These are phyloP conservation scores for Salvelinus alpinus DNA, from an alignment of 2,113 vertebrate genomes.

Conservation along the genomic window DNA sequence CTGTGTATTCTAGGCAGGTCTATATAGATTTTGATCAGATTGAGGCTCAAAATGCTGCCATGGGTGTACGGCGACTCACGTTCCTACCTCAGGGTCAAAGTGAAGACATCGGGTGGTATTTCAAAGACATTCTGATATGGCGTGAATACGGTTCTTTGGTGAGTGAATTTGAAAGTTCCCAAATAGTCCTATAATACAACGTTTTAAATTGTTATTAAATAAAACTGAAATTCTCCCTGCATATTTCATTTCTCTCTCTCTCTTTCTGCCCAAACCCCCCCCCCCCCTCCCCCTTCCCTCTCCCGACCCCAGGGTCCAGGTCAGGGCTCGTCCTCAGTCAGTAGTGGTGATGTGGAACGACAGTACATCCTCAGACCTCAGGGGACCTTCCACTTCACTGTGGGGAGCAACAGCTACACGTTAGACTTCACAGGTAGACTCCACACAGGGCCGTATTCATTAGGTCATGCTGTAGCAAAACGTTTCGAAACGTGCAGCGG, in stretches of 20 bases:
- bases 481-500: not conserved
- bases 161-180: not conserved
- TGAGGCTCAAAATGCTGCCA: not conserved
- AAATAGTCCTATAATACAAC: not conserved
- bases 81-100: slow-evolving; percentile 31
- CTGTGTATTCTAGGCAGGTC: slow-evolving; percentile 33
- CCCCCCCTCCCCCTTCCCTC: not conserved
- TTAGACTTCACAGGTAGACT: slow-evolving; percentile 56
- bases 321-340: slow-evolving; percentile 32
- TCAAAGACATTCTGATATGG: slow-evolving; percentile 61
- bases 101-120: slow-evolving; percentile 63
- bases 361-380: slow-evolving; percentile 37
- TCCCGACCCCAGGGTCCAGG: slow-evolving; percentile 31
- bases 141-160: slow-evolving; percentile 64
- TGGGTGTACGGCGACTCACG: slow-evolving; percentile 35
- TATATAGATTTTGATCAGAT: slow-evolving; percentile 63
- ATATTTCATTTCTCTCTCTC: too few relatives aligned
- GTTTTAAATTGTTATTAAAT: not conserved
- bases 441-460: not conserved
- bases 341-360: slow-evolving; percentile 53
- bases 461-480: not conserved
- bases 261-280: not conserved
- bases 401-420: slow-evolving; percentile 31
- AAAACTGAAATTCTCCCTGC: not conserved
- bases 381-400: slow-evolving; percentile 45